Conservation (phyloP, 1,140 invertebrate genomes). For the Eufriesea mexicana region DNA sequence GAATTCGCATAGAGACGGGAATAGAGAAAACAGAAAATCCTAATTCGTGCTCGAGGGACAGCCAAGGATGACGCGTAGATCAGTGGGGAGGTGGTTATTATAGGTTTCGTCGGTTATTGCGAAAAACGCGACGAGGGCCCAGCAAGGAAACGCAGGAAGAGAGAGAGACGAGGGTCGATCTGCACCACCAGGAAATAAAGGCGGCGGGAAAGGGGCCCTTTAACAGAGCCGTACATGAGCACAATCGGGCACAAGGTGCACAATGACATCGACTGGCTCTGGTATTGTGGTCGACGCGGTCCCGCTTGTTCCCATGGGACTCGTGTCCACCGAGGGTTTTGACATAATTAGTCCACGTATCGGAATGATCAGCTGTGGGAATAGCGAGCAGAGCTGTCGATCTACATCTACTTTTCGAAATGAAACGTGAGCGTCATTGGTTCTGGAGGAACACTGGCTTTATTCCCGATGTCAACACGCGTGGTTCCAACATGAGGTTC, state of each 20-base stretch:
- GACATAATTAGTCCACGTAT: constrained; percentile 69
- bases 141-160: constrained; percentile 1
- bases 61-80: not conserved
- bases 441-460: not conserved
- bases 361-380: constrained; percentile 71
- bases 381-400: constrained; percentile 51
- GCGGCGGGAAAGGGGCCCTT: constrained; percentile 49
- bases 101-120: constrained; percentile 58
- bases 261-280: constrained; percentile 68
- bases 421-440: not conserved
- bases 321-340: constrained; percentile 64
- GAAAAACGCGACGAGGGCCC: constrained; percentile 59
- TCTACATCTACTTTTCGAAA: constrained; percentile 46
- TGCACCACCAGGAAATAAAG: constrained; percentile 56
- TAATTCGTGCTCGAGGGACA: constrained; percentile 43
- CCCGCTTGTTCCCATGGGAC: constrained; percentile 66
- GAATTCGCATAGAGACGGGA: not conserved
- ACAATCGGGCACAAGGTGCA: constrained; percentile 69
- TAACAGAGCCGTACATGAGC: constrained; percentile 52
- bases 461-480: not conserved
- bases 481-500: not conserved
- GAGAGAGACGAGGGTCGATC: constrained; percentile 40
- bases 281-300: constrained; percentile 61
- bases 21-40: constrained; percentile 33
- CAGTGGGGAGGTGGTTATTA: constrained; percentile 17